Conservation (phyloP, 2,888 invertebrate species). For the Hymenopus coronatus region DNA sequence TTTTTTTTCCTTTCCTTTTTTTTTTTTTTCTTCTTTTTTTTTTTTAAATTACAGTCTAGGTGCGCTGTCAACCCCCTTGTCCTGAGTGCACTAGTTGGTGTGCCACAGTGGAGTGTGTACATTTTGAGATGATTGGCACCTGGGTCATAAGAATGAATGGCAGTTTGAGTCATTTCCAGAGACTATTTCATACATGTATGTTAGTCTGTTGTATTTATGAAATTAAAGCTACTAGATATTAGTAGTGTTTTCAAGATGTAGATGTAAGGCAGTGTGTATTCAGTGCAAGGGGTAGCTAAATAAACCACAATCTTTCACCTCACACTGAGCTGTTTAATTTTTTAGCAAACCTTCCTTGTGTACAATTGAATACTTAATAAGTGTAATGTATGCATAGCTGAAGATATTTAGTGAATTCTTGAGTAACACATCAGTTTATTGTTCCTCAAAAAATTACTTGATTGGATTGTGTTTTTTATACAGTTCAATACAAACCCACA, state of each 20-base stretch:
- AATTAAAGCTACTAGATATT: conserved; percentile 25
- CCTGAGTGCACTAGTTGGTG: conserved; percentile 32
- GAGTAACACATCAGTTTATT: too few relatives aligned
- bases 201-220: conserved; percentile 35
- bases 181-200: conserved; percentile 32
- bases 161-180: conserved; percentile 14
- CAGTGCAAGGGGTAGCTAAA: conserved; percentile 36
- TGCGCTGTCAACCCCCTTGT: conserved; percentile 33
- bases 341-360: neutral
- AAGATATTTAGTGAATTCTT: too few relatives aligned
- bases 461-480: too few relatives aligned
- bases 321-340: neutral
- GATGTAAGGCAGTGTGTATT: conserved; percentile 35
- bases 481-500: too few relatives aligned
- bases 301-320: conserved; percentile 28
- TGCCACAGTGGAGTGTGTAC: neutral
- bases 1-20: neutral
- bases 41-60: conserved; percentile 27
- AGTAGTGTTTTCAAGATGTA: conserved; percentile 22
- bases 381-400: too few relatives aligned
- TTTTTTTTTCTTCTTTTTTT: neutral
- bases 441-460: too few relatives aligned
- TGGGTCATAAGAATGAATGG: neutral
- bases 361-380: too few relatives aligned
- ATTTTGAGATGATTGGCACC: neutral